A percentile compares a stretch with the other conserved stretches of the same genome.
phyloP scores from a whole-genome alignment of 1,140 invertebrate species.

The Solenopsis invicta region DNA sequence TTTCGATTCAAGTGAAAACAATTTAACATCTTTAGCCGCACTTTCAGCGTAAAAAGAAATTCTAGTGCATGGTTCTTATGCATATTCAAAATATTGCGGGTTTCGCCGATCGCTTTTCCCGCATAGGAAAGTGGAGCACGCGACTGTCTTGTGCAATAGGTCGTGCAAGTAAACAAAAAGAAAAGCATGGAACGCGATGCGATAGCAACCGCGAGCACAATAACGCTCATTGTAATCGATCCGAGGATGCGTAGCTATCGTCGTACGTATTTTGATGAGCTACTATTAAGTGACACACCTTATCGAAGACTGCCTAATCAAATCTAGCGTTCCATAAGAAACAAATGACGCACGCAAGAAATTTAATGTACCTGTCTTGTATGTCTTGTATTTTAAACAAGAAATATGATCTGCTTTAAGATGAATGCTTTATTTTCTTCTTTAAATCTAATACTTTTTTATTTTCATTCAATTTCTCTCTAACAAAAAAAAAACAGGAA shows the following conservation, averaged over 20 bases:
- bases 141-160: conserved; percentile 48
- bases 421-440: neutral
- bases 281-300: conserved; percentile 8
- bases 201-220: conserved; percentile 43
- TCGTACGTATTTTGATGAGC: conserved; percentile 20
- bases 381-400: neutral
- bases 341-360: neutral
- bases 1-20: neutral
- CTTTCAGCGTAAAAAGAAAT: conserved; percentile 9
- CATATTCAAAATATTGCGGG: conserved; percentile 25
- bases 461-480: conserved; percentile 1
- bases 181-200: neutral
- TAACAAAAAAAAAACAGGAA: neutral
- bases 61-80: neutral
- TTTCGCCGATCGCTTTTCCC: conserved; percentile 3
- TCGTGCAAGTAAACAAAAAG: conserved; percentile 23
- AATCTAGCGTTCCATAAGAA: neutral
- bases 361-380: neutral
- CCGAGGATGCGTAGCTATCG: conserved; percentile 1
- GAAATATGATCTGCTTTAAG: neutral
- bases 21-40: neutral
- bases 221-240: conserved; percentile 51
- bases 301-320: neutral
- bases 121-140: conserved; percentile 17
- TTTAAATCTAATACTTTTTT: neutral